Conservation (phyloP, 1,140 invertebrate species). For the Cotesia typhae region DNA sequence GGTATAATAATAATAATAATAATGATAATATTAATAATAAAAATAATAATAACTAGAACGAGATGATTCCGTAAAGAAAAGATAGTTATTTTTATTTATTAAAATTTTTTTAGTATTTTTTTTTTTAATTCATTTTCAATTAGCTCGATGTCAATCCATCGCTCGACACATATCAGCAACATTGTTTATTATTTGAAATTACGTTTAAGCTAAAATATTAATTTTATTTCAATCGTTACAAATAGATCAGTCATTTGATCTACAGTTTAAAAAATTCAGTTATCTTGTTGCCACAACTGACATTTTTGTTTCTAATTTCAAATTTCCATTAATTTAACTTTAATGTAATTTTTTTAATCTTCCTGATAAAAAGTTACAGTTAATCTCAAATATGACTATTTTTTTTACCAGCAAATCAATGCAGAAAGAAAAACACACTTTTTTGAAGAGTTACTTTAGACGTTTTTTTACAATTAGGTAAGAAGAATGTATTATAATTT, state of each 20-base stretch:
- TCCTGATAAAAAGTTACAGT: neutral
- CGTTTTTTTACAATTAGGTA: no score
- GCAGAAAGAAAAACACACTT: no score
- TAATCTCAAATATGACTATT: neutral
- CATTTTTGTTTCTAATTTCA: neutral
- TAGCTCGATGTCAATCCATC: conserved; percentile 16
- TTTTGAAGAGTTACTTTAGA: no score
- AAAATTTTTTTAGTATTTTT: neutral
- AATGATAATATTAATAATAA: no score
- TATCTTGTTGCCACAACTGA: conserved; percentile 5
- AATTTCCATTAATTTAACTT: neutral
- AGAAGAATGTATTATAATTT: no score
- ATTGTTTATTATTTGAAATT: conserved; percentile 2
- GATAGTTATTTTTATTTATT: conserved; percentile 9
- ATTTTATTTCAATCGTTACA: conserved; percentile 18
- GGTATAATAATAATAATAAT: neutral
- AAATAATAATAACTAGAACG: conserved; percentile 22
- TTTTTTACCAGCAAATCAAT: no score
- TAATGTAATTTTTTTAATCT: neutral
- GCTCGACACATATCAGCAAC: conserved; percentile 13
- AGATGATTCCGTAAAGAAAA: conserved; percentile 16
- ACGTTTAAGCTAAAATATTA: conserved; percentile 15
- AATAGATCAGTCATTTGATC: conserved; percentile 12
- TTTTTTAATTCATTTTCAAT: neutral
- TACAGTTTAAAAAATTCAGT: conserved; percentile 6